Conservation (phyloP, 2,888 invertebrate genomes). For the Ormyrus thymus region DNA sequence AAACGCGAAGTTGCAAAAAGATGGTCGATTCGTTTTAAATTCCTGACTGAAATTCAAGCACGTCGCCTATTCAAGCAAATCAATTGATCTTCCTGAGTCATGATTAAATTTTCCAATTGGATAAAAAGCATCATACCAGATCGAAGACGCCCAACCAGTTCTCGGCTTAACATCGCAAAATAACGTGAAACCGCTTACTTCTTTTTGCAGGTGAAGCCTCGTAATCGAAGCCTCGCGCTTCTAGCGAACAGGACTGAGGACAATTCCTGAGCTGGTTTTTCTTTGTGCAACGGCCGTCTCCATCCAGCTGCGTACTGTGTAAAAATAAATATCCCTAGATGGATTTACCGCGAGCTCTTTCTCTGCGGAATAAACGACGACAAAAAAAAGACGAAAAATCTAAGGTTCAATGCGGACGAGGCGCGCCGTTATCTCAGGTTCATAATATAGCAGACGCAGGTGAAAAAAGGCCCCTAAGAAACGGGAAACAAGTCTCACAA, state of each 20-base stretch:
- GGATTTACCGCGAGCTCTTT: neutral
- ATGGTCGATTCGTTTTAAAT: too few species aligned
- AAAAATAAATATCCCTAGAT: neutral
- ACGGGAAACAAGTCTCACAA: slow-evolving; percentile 6
- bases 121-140: too few species aligned
- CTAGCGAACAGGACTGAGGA: slow-evolving; percentile 53
- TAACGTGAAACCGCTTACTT: neutral
- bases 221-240: slow-evolving; percentile 55
- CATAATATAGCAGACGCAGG: slow-evolving; percentile 8
- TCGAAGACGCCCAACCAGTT: too few species aligned
- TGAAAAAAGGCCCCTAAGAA: neutral
- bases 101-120: too few species aligned
- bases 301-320: neutral
- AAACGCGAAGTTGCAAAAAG: too few species aligned
- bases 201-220: slow-evolving; percentile 56
- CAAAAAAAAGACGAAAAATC: neutral
- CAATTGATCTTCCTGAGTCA: too few species aligned
- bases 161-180: too few species aligned
- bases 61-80: too few species aligned
- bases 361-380: neutral
- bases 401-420: neutral
- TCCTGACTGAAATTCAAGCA: too few species aligned
- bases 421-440: slow-evolving; percentile 32
- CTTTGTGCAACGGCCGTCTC: neutral
- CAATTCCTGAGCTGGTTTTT: slow-evolving; percentile 30